Conservation (phyloP, 2,797 vertebrate genomes). For the Protonibea diacanthus region DNA sequence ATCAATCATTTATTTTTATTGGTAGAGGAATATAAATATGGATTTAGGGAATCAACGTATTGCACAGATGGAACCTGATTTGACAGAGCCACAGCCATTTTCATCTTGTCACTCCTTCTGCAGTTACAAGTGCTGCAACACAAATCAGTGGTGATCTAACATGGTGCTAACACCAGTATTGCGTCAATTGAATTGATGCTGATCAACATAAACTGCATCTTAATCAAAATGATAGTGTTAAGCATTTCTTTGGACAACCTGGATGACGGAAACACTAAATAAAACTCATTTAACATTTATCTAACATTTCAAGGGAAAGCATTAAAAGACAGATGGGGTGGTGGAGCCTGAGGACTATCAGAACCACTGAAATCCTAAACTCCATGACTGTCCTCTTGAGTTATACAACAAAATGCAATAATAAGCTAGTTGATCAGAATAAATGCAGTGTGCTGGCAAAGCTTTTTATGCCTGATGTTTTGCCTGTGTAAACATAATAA, state of each 20-base stretch:
- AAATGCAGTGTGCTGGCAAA: constrained; percentile 53
- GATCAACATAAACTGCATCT: neutral
- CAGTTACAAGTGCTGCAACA: constrained; percentile 11
- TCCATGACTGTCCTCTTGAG: constrained; percentile 42
- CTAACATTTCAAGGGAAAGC: neutral
- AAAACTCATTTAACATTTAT: too few relatives aligned
- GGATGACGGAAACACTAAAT: neutral
- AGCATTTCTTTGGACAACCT: neutral
- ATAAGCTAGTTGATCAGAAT: constrained; percentile 70
- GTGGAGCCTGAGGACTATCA: neutral
- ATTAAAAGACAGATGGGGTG: neutral
- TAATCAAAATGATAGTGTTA: neutral
- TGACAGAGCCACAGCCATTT: neutral
- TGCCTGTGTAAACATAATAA: constrained; percentile 72
- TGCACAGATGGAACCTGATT: neutral
- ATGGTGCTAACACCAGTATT: neutral
- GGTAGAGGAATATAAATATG: constrained; percentile 1
- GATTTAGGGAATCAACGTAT: constrained; percentile 1
- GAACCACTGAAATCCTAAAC: constrained; percentile 41
- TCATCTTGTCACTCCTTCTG: constrained; percentile 8
- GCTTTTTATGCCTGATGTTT: constrained; percentile 57
- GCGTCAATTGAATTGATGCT: neutral
- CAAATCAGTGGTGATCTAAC: constrained; percentile 1
- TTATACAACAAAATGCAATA: constrained; percentile 64
- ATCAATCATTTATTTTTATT: constrained; percentile 34